Evolutionary conservation across 2,888 invertebrate genomes (phyloP), one percentile per base, ranked within the genome.

Genomic region (Urechis unicinctus): DNA sequence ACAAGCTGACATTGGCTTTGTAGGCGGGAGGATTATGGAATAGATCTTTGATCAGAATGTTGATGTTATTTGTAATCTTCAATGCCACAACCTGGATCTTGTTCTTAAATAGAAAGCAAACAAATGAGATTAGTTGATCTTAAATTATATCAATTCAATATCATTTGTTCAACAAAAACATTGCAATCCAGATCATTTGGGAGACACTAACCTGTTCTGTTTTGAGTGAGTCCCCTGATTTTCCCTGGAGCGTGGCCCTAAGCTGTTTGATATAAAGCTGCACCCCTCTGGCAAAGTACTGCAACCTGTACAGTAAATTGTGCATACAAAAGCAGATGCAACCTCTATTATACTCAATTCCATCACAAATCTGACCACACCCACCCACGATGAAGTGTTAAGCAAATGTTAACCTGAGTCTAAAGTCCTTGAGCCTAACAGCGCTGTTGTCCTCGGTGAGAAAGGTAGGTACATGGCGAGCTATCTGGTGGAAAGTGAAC

Each of bases 21-120:
- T 90, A 95, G 68, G 89, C 87, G 4, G 96, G 96, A 17, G 95
- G 93, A 55, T 88, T 87, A 77, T 93, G 90, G 81, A 96, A 95
- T 63, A 96, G 82, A 80, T 96, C 96, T 75, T 91, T 88, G 62
- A 96, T 92, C 48, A 96, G 82, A 1, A 87, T 84, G 73, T 91
- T 92, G 61, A 96, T 93, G 78, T 96, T 96, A 49, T 89, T 88
- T 52, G 93, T 89, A 4, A 93, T 89, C 76, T 89, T 89, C 46
- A 94, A 81, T 13, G 94, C 93, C 30, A 86, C 74, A 24, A 80
- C 72, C 60, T 80, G 79, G 53, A 80, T 68, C 61, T 79, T 79
- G 67, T 89, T 87, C 81, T 78, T 67, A n/a, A 68, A 63, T 48
- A 52, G 41, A 47, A 59, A 24, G n/a, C n/a, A n/a, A n/a, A n/a